Evolutionary conservation across 2,113 vertebrate species (phyloP).

Genomic region (Spermophilus dauricus): DNA sequence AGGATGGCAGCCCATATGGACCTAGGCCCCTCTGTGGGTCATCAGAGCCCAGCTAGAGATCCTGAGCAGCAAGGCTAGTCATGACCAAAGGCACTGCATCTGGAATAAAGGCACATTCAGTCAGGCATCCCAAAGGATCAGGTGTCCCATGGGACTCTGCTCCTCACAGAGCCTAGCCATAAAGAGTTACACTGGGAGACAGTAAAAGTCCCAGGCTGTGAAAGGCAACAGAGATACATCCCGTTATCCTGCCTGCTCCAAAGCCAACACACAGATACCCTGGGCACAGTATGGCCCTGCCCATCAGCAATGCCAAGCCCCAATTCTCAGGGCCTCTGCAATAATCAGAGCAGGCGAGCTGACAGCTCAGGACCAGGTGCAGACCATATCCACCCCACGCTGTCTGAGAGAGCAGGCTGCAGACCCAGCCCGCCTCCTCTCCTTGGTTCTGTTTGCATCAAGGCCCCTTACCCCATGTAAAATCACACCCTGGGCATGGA

Average conservation of each 20-base stretch:
- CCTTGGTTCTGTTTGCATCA: neutral
- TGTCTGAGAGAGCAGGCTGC: neutral
- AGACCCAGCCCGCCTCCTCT: neutral
- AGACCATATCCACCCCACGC: fast-evolving
- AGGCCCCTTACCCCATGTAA: fast-evolving
- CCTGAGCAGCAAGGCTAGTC: neutral
- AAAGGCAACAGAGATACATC: neutral
- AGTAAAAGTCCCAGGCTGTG: neutral
- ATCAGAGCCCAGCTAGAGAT: neutral
- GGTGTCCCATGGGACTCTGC: neutral
- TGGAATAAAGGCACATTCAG: neutral
- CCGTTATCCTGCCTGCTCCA: neutral
- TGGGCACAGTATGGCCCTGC: fast-evolving
- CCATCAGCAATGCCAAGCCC: fast-evolving
- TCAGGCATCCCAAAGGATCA: fast-evolving
- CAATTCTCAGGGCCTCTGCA: neutral
- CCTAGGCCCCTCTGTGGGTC: neutral
- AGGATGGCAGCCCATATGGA: neutral
- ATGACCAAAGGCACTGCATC: neutral
- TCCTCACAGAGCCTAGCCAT: neutral
- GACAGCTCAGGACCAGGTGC: neutral
- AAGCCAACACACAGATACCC: neutral
- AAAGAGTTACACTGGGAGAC: neutral
- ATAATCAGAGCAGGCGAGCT: neutral
- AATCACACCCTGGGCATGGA: neutral